These are phyloP conservation scores for Forbesichthys agassizii DNA, from an alignment of 2,113 vertebrate genomes.

Conservation along the genomic window DNA sequence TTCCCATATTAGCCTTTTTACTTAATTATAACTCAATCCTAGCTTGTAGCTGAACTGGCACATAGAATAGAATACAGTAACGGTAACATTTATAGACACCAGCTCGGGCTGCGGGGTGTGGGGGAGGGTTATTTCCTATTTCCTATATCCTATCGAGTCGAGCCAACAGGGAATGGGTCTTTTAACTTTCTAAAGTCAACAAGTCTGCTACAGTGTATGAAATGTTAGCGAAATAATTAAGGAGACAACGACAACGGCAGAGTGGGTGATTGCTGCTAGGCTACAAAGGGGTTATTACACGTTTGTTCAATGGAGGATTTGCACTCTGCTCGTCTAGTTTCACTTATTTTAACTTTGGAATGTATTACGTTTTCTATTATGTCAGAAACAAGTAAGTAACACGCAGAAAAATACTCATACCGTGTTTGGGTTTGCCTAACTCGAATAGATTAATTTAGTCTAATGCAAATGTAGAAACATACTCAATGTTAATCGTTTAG, in stretches of 20 bases:
- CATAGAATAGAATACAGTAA: background rate
- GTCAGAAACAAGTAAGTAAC: slow-evolving; percentile 53
- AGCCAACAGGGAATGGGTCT: slow-evolving; percentile 10
- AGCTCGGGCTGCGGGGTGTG: background rate
- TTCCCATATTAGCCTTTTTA: background rate
- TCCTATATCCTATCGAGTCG: slow-evolving; percentile 25
- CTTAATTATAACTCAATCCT: background rate
- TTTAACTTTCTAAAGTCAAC: slow-evolving; percentile 23
- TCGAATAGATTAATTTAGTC: background rate
- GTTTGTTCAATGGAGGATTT: slow-evolving; percentile 45
- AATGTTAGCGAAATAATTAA: background rate
- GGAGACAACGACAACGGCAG: background rate
- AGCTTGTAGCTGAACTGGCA: background rate
- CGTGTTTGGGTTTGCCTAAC: background rate
- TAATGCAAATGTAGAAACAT: background rate
- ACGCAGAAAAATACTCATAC: background rate
- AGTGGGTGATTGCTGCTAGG: background rate
- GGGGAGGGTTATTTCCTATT: slow-evolving; percentile 41
- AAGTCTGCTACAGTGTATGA: too few species aligned
- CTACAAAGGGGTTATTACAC: background rate
- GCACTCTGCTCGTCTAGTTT: slow-evolving; percentile 26
- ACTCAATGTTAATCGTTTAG: background rate
- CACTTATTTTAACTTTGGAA: slow-evolving; percentile 29
- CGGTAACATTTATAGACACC: slow-evolving; percentile 29
- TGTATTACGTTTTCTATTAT: slow-evolving; percentile 45